These are phyloP conservation scores for Epinotia demarniana DNA, from an alignment of 2,888 invertebrate genomes.

Conservation along the genomic window DNA sequence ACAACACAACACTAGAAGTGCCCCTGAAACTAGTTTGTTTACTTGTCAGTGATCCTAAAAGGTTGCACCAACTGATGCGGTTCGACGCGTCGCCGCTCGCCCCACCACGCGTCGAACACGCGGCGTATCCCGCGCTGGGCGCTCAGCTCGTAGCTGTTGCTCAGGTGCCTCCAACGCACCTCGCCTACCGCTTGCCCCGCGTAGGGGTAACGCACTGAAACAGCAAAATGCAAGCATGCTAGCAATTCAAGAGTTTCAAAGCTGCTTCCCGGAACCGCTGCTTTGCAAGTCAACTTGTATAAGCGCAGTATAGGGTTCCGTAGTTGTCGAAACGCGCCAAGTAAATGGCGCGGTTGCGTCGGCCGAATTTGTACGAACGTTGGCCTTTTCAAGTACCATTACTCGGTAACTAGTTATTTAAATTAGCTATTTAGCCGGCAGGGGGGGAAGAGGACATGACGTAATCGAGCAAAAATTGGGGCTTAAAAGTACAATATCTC, in stretches of 20 bases:
- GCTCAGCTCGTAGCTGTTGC: constrained; percentile 60
- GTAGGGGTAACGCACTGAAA: constrained; percentile 72
- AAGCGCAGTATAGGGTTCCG: too few species aligned
- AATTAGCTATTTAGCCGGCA: too few species aligned
- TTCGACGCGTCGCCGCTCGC: constrained; percentile 67
- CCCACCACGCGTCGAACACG: constrained; percentile 80
- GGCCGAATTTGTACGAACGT: too few species aligned
- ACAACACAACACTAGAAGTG: too few species aligned
- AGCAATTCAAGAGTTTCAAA: background rate
- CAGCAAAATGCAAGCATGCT: background rate
- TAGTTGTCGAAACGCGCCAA: too few species aligned
- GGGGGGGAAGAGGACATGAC: too few species aligned
- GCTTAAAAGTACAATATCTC: too few species aligned
- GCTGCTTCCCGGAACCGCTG: background rate
- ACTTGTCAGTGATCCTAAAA: constrained; percentile 66
- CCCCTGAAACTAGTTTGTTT: background rate
- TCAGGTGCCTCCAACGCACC: constrained; percentile 68
- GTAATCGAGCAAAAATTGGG: too few species aligned
- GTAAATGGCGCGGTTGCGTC: too few species aligned
- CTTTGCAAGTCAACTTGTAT: background rate
- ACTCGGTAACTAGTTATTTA: too few species aligned
- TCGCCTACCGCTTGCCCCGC: constrained; percentile 79
- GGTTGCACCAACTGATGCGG: constrained; percentile 65
- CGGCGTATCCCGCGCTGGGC: constrained; percentile 65
- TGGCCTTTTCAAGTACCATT: too few species aligned